phyloP scores from a whole-genome alignment of 2,888 invertebrate genomes.

The Nematopogon swammerdamellus region DNA sequence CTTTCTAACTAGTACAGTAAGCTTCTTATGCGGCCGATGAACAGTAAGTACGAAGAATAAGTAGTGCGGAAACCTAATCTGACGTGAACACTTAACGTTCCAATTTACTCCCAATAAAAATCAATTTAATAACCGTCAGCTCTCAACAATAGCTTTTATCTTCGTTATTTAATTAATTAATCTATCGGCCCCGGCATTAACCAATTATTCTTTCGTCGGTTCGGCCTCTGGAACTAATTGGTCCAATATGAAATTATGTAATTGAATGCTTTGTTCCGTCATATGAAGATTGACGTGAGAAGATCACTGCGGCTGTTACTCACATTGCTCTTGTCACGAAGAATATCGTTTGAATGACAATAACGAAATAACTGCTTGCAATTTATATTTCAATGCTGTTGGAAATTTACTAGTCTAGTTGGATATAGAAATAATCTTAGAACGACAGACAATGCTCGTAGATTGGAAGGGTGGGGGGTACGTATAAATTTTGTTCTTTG shows the following conservation, averaged over 20 bases:
- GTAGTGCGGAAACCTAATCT: neutral
- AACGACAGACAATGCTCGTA: too few relatives aligned
- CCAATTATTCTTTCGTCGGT: neutral
- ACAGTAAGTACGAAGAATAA: too few relatives aligned
- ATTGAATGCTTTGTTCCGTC: constrained; percentile 33
- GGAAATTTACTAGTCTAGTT: too few relatives aligned
- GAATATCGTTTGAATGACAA: neutral
- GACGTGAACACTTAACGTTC: neutral
- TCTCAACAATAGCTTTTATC: neutral
- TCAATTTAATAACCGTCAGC: neutral
- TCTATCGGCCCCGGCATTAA: neutral
- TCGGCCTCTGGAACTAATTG: constrained; percentile 18
- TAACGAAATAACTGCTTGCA: neutral
- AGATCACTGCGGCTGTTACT: neutral
- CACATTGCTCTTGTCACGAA: constrained; percentile 2
- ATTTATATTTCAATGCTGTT: neutral
- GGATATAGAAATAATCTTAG: too few relatives aligned
- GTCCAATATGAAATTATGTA: constrained; percentile 27
- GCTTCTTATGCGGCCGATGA: too few relatives aligned
- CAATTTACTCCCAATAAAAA: neutral
- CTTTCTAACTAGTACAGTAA: too few relatives aligned
- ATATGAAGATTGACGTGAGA: constrained; percentile 50
- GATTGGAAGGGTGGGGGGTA: too few relatives aligned
- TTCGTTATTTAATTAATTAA: neutral
- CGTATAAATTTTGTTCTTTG: too few relatives aligned